Percentiles rank a stretch among this genome's conserved stretches.
Conservation (phyloP, 1,140 invertebrate species). For the Hormaphis cornu region DNA sequence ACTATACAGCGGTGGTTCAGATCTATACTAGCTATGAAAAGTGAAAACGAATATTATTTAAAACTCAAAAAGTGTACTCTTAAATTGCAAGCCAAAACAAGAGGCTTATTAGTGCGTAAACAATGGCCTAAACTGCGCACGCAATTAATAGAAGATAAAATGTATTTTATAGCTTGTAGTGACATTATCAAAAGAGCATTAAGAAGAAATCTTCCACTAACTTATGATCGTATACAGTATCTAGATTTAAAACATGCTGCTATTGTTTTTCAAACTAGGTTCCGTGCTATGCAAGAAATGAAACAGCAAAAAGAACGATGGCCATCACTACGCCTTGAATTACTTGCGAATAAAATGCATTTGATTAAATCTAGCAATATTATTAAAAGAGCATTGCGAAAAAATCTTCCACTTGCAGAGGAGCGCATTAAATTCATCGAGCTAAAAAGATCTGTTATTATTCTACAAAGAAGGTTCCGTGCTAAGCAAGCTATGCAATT, state of each 20-base stretch:
- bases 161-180: slow-evolving; percentile 42
- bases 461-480: slow-evolving; percentile 38
- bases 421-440: slow-evolving; percentile 38
- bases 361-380: slow-evolving; percentile 44
- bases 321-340: slow-evolving; percentile 37
- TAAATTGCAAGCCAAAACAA: slow-evolving; percentile 34
- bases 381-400: slow-evolving; percentile 49
- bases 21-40: slow-evolving; percentile 31
- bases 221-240: background rate
- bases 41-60: slow-evolving; percentile 38
- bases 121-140: background rate
- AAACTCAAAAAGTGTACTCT: slow-evolving; percentile 43
- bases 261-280: slow-evolving; percentile 45
- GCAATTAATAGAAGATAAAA: slow-evolving; percentile 3
- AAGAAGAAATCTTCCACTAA: background rate
- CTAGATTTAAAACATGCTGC: slow-evolving; percentile 39
- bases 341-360: slow-evolving; percentile 38
- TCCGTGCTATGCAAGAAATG: slow-evolving; percentile 41
- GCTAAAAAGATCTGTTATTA: slow-evolving; percentile 31
- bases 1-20: slow-evolving; percentile 50
- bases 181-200: background rate
- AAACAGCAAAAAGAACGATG: slow-evolving; percentile 40
- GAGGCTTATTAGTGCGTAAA: slow-evolving; percentile 17
- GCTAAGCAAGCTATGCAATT: slow-evolving; percentile 32
- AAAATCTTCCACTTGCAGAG: slow-evolving; percentile 27